phyloP scores from a whole-genome alignment of 2,113 vertebrate species.

The Pituophis catenifer region DNA sequence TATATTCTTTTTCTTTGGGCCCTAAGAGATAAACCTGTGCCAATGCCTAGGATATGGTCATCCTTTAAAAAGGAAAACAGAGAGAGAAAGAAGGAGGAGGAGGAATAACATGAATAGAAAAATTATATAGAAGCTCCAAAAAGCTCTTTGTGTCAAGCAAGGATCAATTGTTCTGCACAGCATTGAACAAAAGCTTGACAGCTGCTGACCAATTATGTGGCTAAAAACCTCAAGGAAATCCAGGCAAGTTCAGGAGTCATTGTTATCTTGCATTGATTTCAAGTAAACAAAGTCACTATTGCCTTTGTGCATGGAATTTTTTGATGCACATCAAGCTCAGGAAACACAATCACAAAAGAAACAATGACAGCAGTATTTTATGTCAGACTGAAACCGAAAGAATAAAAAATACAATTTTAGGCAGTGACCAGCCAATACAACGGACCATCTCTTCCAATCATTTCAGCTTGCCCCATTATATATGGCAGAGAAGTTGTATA shows the following conservation, averaged over 20 bases:
- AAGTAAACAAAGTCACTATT: slow-evolving; percentile 48
- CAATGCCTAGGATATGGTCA: neutral
- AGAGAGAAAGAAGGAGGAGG: neutral
- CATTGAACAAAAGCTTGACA: slow-evolving; percentile 50
- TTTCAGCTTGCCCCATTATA: too few relatives aligned
- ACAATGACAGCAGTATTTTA: slow-evolving; percentile 35
- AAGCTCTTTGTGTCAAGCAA: slow-evolving; percentile 7
- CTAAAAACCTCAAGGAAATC: slow-evolving; percentile 41
- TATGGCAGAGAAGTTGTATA: too few relatives aligned
- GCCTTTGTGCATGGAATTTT: slow-evolving; percentile 16
- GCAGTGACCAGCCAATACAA: too few relatives aligned
- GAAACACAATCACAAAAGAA: slow-evolving; percentile 11
- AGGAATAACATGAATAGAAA: neutral
- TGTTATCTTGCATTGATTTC: slow-evolving; percentile 42
- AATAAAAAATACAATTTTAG: slow-evolving; percentile 12
- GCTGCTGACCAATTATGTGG: slow-evolving; percentile 51
- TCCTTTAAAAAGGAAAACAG: neutral
- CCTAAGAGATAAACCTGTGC: too few relatives aligned
- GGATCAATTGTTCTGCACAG: slow-evolving; percentile 50
- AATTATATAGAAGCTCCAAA: slow-evolving; percentile 16
- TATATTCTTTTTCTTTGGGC: too few relatives aligned
- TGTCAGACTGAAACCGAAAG: slow-evolving; percentile 10
- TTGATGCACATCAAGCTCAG: slow-evolving; percentile 23
- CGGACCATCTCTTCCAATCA: too few relatives aligned
- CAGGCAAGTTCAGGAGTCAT: slow-evolving; percentile 54